Conservation (phyloP, 2,888 invertebrate genomes). For the Chaitophorus viminalis region DNA sequence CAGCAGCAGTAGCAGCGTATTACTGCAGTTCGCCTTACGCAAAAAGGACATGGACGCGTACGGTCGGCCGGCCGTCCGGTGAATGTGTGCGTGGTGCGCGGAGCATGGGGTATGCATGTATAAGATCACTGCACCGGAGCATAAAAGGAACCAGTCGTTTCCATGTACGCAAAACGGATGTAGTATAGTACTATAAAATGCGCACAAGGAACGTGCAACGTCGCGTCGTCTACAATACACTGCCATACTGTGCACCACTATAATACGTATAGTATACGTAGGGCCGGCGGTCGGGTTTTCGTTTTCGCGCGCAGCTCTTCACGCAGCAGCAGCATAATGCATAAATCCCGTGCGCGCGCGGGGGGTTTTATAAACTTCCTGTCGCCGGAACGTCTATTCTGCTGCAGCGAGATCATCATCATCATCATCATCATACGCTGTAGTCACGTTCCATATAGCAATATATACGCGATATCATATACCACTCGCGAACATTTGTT, state of each 20-base stretch:
- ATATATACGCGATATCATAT: too few species aligned
- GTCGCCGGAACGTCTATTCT: constrained; percentile 13
- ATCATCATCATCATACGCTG: too few species aligned
- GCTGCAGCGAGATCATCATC: background rate
- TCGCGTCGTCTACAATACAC: background rate
- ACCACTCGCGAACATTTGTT: too few species aligned
- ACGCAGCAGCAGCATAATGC: background rate
- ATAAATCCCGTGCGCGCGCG: background rate
- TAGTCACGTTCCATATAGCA: too few species aligned
- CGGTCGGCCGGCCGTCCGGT: background rate
- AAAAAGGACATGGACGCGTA: constrained; percentile 7
- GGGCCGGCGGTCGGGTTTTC: background rate
- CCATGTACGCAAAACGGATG: constrained; percentile 58
- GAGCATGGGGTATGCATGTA: background rate
- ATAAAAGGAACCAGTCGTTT: constrained; percentile 59
- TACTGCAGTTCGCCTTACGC: background rate
- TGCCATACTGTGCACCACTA: background rate
- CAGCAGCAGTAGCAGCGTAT: background rate
- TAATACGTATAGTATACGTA: background rate
- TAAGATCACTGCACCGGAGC: background rate
- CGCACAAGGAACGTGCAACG: constrained; percentile 35
- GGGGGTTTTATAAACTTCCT: constrained; percentile 40
- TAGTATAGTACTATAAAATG: constrained; percentile 23
- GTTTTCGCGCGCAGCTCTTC: constrained; percentile 9
- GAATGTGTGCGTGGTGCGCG: background rate